A percentile compares a stretch with the other conserved stretches of the same genome.
These are phyloP conservation scores for Ambastaia sidthimunki DNA, from an alignment of 2,797 vertebrate species.

Conservation along the genomic window DNA sequence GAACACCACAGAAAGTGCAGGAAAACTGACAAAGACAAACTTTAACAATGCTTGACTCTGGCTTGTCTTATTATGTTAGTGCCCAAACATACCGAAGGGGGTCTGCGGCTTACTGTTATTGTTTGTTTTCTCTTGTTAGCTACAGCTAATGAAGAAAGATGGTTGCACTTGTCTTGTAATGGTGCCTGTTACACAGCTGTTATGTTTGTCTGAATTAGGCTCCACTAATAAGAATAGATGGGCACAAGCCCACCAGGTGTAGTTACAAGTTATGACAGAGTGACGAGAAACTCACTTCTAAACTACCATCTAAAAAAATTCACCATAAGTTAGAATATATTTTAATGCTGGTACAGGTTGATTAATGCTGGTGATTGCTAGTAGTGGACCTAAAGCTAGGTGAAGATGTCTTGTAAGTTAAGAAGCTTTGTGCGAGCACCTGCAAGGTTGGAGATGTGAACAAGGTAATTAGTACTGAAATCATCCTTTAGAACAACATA, in stretches of 20 bases:
- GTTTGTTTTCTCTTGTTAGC: conserved; percentile 66
- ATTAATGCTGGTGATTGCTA: no score
- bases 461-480: not conserved
- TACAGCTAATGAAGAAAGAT: conserved; percentile 77
- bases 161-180: conserved; percentile 68
- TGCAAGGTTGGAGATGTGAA: no score
- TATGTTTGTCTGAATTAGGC: conserved; percentile 55
- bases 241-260: conserved; percentile 29
- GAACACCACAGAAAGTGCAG: not conserved
- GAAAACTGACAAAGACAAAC: conserved; percentile 12
- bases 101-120: conserved; percentile 51
- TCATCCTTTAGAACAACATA: not conserved
- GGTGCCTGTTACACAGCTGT: conserved; percentile 71
- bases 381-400: no score
- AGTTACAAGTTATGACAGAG: conserved; percentile 21
- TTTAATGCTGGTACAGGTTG: not conserved
- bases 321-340: not conserved
- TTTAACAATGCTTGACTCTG: conserved; percentile 27
- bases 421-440: no score
- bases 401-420: no score
- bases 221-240: conserved; percentile 59
- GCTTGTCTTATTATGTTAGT: conserved; percentile 43
- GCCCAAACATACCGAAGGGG: conserved; percentile 35
- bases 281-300: conserved; percentile 21
- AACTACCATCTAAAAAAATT: not conserved